Conservation (phyloP, 2,888 invertebrate genomes). For the Latrodectus hesperus region DNA sequence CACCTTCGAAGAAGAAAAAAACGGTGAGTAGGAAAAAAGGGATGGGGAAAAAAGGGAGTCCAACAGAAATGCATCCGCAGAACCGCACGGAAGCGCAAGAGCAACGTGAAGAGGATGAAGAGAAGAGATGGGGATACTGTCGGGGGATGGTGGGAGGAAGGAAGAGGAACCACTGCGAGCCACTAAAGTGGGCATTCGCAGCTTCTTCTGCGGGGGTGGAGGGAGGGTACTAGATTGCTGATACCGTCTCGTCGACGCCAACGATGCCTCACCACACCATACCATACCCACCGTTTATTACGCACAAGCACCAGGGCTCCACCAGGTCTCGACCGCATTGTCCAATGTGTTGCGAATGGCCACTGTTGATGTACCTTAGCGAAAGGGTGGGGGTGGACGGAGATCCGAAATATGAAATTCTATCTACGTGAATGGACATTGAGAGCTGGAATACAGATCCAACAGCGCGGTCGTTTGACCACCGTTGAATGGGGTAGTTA, state of each 20-base stretch:
- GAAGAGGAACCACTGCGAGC: constrained; percentile 3
- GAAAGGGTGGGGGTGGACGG: background rate
- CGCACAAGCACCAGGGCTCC: constrained; percentile 39
- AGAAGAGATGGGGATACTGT: background rate
- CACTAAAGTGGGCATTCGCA: constrained; percentile 47
- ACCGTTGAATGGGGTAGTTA: constrained; percentile 46
- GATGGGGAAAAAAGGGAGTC: background rate
- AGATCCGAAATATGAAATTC: constrained; percentile 58
- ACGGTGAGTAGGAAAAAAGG: background rate
- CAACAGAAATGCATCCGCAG: constrained; percentile 33
- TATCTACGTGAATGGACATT: constrained; percentile 53
- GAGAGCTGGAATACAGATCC: constrained; percentile 50
- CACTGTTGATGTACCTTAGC: constrained; percentile 61
- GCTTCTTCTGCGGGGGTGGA: background rate
- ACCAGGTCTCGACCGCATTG: constrained; percentile 24
- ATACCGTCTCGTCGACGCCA: constrained; percentile 50
- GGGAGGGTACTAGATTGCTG: constrained; percentile 28
- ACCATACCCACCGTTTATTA: constrained; percentile 51
- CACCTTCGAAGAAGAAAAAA: constrained; percentile 5
- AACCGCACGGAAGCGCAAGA: constrained; percentile 31
- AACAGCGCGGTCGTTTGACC: constrained; percentile 31
- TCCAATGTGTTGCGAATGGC: constrained; percentile 57
- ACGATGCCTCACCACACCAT: constrained; percentile 40
- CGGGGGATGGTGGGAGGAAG: constrained; percentile 9
- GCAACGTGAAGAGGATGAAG: constrained; percentile 6